Evolutionary conservation across 2,113 vertebrate genomes (phyloP), one percentile per base, ranked within the genome.

Genomic region (Eudyptes chrysolophus): DNA sequence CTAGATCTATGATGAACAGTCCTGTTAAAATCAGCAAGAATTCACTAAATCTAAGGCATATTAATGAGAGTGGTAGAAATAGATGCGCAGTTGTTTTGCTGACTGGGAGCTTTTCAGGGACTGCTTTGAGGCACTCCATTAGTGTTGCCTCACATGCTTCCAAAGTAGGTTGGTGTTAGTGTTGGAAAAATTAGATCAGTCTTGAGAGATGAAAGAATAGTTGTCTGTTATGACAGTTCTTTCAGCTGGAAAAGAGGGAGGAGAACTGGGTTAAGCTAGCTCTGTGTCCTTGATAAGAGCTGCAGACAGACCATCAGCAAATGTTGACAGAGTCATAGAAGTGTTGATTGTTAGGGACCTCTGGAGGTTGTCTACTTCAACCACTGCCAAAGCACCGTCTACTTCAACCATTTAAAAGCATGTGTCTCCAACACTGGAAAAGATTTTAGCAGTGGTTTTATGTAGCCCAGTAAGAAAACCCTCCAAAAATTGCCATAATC

Each of bases 11-110:
- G 4, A 70, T 15, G 18, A 90, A 66, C 26, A 36, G 7, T 70
- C 51, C 38, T 78, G n/a, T 92, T 86, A 92, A 93, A 97, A 94
- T 90, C 60, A 71, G 51, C 38, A 85, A 55, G 38, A 93, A 86
- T 70, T 84, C 76, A 62, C 64, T 78, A 81, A 86, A 95, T 84
- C 58, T 84, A 60, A 32, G 86, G 13, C 52, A 52, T 75, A 66
- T 89, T 90, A 90, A 90, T 71, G 27, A 90, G 68, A 32, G 54
- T 79, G 52, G 79, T 62, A 86, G 75, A 86, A 96, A 90, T 48
- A 92, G 76, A 89, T 62, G 32, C 0, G 0, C 26, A 16, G 70
- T 83, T 94, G 58, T 86, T 95, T 87, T 79, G 84, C 88, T 96
- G 90, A 94, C 55, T 92, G 68, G 42, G 68, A 90, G 20, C 7